Evolutionary conservation across 2,797 vertebrate species (phyloP), one percentile per base, ranked within the genome.

Genomic region (Epinephelus malabaricus): DNA sequence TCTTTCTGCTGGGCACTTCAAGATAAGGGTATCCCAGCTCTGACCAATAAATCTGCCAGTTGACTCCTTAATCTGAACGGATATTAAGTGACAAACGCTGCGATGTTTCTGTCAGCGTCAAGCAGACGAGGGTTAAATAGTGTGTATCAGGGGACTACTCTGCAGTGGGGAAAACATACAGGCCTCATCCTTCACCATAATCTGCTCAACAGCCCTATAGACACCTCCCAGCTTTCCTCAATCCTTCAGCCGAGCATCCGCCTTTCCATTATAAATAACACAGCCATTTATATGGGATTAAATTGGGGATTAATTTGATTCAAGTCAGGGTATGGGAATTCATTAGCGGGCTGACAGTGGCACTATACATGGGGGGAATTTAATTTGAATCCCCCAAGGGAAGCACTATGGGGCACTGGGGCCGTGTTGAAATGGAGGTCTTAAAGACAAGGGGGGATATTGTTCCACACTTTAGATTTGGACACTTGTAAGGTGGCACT

Each of bases 41-140:
- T 61, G 68, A 88, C 84, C 93, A 92, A 93, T 94, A 95, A 93
- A 95, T 96, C 94, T 94, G 88, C 88, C 93, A 84, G 91, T 86
- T 93, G 88, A 94, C 95, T 95, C 94, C 95, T 95, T 96, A 96
- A 96, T 96, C 94, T 95, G 91, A 94, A 92, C 93, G 94, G 93
- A 96, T 97, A 97, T 97, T 95, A 94, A 97, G 97, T 97, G 96
- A 96, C 95, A 93, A 87, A 84, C 88, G 75, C 58, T 65, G 85
- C 82, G 93, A 91, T 95, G 95, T 95, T 95, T 92, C 95, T 96
- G 96, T 96, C 94, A 92, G 88, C 78, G 25, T 85, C 89, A 94
- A 96, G 95, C 94, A 95, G 94, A 91, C 94, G 91, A 95, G 95
- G 95, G 96, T 96, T 95, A 96, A 97, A 96, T 95, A 94, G 95